Evolutionary conservation across 1,140 invertebrate species (phyloP).

Genomic region (Drosophila repletoides): DNA sequence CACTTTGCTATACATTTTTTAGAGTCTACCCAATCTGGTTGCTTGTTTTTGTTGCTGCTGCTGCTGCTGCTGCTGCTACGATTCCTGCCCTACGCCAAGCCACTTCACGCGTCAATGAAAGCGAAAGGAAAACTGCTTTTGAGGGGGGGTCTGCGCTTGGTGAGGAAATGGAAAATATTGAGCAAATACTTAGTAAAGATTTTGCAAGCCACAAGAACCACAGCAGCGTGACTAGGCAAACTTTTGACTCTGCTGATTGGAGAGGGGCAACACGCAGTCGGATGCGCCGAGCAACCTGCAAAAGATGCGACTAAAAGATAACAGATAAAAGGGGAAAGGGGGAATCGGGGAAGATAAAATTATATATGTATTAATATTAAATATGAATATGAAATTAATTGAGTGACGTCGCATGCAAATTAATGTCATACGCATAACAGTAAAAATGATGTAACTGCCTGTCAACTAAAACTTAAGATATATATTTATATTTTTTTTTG

Average conservation of each 20-base stretch:
- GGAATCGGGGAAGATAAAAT: neutral
- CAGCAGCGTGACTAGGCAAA: constrained; percentile 62
- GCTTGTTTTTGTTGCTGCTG: neutral
- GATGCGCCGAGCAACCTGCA: neutral
- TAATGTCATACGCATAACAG: constrained; percentile 78
- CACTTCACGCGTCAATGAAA: constrained; percentile 81
- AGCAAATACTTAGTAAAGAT: constrained; percentile 61
- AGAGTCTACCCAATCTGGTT: neutral
- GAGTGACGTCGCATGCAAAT: constrained; percentile 57
- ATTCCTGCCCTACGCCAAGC: constrained; percentile 66
- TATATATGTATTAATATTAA: constrained; percentile 25
- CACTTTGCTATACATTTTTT: no score
- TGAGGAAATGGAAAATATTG: constrained; percentile 80
- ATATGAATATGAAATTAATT: constrained; percentile 60
- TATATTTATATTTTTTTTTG: no score
- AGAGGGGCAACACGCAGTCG: neutral
- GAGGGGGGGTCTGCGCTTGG: constrained; percentile 29
- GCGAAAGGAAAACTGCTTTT: constrained; percentile 73
- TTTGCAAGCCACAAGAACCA: constrained; percentile 70
- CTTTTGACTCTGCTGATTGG: neutral
- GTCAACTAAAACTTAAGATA: constrained; percentile 48
- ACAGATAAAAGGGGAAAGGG: neutral
- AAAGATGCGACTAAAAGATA: neutral
- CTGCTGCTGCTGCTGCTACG: constrained; percentile 28
- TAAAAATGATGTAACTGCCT: constrained; percentile 68